Base-by-base conservation (phyloP, 2,797 vertebrate genomes). In the Sus cebifrons region DNA sequence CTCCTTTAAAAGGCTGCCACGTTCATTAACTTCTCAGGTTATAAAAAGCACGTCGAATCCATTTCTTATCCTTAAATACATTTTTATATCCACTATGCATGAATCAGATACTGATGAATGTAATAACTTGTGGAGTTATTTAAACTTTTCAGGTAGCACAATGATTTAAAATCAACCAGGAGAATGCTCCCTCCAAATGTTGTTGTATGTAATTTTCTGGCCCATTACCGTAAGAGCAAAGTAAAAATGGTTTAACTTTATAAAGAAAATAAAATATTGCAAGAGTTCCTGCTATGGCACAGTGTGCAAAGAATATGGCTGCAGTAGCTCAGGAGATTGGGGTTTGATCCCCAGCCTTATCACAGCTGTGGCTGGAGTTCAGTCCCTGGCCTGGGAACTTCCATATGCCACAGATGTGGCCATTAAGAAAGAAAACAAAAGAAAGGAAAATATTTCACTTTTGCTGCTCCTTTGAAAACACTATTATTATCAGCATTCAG, bases 121-220 rank as follows among this genome's bases (percentile, higher is more conserved):
- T 60, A 95, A 81, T 54, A 65, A 44, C 25, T 73, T 84, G 10
- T 29, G 14, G 49, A 65, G 32, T 84, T 89, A 75, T 86, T 82
- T 68, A 54, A 89, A 54, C 14, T 54, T 96, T 36, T 40, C 68
- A 93, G 17, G 11, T 18, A 79, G 44, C 56, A 87, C 36, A 54
- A 40, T 75, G 32, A 86, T 65, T 40, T 84, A 78, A 86, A 94
- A 86, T 27, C 2, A 68, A 68, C 8, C 11, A 71, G 16, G 12
- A 78, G 17, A 74, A 93, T 58, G 3, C 1, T 49, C 3, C 40
- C 20, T 44, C 4, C 90, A 91, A 93, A 91, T 79, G 86, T 14
- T 54, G 15, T 64, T 81, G 74, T 32, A 77, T 74, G 1, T 78
- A 71, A 73, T 95, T 84, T 96, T 94, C 32, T 86, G 25, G 17